Evolutionary conservation across 2,113 vertebrate species (phyloP), one percentile per base, ranked within the genome.

Genomic region (Bufo bufo): DNA sequence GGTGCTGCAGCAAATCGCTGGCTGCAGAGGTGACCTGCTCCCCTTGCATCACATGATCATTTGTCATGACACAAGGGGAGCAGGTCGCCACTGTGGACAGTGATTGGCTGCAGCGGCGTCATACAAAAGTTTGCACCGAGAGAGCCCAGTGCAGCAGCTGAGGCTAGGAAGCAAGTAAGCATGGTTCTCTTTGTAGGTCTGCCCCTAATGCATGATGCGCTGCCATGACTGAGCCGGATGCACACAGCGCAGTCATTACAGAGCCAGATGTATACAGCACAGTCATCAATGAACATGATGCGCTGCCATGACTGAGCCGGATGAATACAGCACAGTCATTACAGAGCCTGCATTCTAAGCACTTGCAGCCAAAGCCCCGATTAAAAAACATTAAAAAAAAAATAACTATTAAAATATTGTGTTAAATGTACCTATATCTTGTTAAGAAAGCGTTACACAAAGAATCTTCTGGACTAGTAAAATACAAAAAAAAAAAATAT

Each of bases 401-500:
- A 43, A 80, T 69, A 84, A 54, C 61, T 69, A 66, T 69, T 12
- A 84, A 89, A 54, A 77, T 65, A 54, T n/a, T 84, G 23, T 10
- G 56, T 88, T 91, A 90, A 87, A 88, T 0, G 89, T 89, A 91
- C 91, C 90, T 87, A 91, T 87, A 90, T 90, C 14, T 74, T 90
- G 90, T 89, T 84, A 59, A 90, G 47, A 82, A 91, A 90, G 88
- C 90, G 89, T 92, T 94, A 94, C 91, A 90, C 82, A 89, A 91
- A 90, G 14, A 79, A 90, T 89, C 20, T 50, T 78, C 90, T 90
- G 92, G 87, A 80, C 92, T 93, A 93, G 72, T 90, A 59, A 91
- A 92, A 92, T 88, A 33, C 33, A 88, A 86, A 92, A 84, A 91
- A 94, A 94, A 63, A 90, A 91, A 94, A 90, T 91, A 90, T 85